Evolutionary conservation across 2,797 vertebrate genomes (phyloP), one percentile per base, ranked within the genome.

Genomic region (Eurystomus glaucurus): DNA sequence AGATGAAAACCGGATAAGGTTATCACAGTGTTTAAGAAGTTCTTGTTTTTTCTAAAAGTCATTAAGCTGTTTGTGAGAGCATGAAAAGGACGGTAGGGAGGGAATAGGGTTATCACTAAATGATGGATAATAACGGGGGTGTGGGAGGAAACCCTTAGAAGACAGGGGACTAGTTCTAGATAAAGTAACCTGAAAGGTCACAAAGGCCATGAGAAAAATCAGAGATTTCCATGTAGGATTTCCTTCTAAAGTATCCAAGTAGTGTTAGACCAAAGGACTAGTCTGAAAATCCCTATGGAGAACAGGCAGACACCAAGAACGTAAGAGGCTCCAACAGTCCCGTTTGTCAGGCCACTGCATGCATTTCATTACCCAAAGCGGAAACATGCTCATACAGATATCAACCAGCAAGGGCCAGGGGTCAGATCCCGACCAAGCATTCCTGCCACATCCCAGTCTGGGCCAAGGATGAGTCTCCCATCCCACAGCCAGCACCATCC

Each of bases 311-410:
- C 90, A 72, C 13, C 43, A 84, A 66, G 31, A 85, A 66, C 43
- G 66, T 57, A 78, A 60, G 18, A 41, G 7, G 5, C 20, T 58
- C 51, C 43, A 85, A 5, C 0, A 43, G 3, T 22, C 48, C 46
- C 0, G 0, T 2, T 1, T 33, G 31, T 70, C 45, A 29, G 9
- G 22, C 1, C 12, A 46, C 33, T 51, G 41, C 20, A 33, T 28
- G 48, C 8, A 2, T 48, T 28, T 62, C 66, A 35, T 25, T 48
- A 72, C 33, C 20, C 11, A 26, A n/a, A 82, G 21, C 14, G 20
- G 21, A 84, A 76, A 25, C 0, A 3, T 57, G 41, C 13, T 52
- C 22, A 78, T 23, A 37, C 17, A 52, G 58, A 72, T 18, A 46
- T 19, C 11, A 22, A 14, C 22, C 45, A 54, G n/a, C 23, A 71